A percentile compares a stretch with the other conserved stretches of the same genome.
These are phyloP conservation scores for Ruditapes philippinarum DNA, from an alignment of 1,140 invertebrate species.

Conservation along the genomic window DNA sequence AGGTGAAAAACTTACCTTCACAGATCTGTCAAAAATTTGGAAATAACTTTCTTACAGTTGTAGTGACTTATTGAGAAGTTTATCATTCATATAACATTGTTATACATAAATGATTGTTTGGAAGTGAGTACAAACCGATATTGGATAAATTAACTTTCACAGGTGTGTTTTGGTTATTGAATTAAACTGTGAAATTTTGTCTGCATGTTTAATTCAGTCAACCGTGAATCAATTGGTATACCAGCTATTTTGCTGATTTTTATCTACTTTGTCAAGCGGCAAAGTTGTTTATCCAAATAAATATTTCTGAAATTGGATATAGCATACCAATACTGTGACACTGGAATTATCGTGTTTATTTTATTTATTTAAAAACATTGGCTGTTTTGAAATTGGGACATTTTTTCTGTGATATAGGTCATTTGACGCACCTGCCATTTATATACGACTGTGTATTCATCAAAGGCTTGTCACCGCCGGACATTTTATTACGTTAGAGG, in stretches of 20 bases:
- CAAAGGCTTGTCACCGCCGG: neutral
- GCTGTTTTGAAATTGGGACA: neutral
- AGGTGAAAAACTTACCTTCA: neutral
- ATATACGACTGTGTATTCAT: conserved; percentile 1
- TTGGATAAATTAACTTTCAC: neutral
- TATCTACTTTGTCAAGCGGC: neutral
- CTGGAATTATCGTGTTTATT: neutral
- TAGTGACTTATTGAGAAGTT: neutral
- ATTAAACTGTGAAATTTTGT: neutral
- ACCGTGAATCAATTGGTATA: conserved; percentile 23
- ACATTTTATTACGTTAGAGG: neutral
- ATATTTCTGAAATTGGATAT: neutral
- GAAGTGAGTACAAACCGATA: neutral
- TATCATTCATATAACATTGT: neutral
- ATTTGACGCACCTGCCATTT: neutral
- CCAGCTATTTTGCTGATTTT: neutral
- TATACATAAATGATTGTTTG: neutral
- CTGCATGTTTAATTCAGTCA: conserved; percentile 23
- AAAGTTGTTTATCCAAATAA: neutral
- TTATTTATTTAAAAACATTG: neutral
- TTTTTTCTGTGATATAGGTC: conserved; percentile 6
- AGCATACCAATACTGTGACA: neutral
- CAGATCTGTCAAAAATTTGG: conserved; percentile 15
- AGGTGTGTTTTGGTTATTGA: neutral
- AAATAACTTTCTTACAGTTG: neutral